Conservation (phyloP, 2,888 invertebrate genomes). For the Crocallis elinguaria region DNA sequence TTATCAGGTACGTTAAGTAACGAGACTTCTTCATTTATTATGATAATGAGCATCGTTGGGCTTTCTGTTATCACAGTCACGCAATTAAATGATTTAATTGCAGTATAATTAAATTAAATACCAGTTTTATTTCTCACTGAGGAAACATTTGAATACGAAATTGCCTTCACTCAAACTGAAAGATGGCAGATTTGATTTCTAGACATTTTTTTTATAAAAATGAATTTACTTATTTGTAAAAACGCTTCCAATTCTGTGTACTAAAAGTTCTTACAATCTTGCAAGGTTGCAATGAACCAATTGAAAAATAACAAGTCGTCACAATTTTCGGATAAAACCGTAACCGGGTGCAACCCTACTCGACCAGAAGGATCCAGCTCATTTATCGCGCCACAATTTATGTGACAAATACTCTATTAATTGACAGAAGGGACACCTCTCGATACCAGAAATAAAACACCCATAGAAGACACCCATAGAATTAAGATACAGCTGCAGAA, state of each 20-base stretch:
- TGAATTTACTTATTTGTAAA: too few species aligned
- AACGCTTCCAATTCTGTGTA: too few species aligned
- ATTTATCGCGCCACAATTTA: conserved; percentile 68
- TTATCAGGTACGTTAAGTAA: conserved; percentile 18
- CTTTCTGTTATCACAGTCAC: too few species aligned
- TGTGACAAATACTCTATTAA: conserved; percentile 81
- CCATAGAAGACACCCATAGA: conserved; percentile 57
- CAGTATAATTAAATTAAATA: too few species aligned
- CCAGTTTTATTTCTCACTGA: too few species aligned
- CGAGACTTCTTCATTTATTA: too few species aligned
- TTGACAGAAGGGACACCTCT: conserved; percentile 64
- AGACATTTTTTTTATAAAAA: too few species aligned
- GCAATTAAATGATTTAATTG: too few species aligned
- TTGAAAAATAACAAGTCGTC: background rate
- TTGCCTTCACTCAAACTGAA: too few species aligned
- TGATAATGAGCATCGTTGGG: background rate
- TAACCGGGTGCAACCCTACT: conserved; percentile 21
- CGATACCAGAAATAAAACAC: conserved; percentile 67
- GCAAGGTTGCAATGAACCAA: background rate
- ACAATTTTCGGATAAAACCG: background rate
- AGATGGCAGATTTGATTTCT: too few species aligned
- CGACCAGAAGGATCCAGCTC: conserved; percentile 58
- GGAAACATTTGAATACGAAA: too few species aligned
- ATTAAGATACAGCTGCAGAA: conserved; percentile 58
- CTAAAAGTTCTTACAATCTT: too few species aligned